These are phyloP conservation scores for Eulemur mongoz DNA, from an alignment of 2,797 vertebrate genomes.

Conservation along the genomic window DNA sequence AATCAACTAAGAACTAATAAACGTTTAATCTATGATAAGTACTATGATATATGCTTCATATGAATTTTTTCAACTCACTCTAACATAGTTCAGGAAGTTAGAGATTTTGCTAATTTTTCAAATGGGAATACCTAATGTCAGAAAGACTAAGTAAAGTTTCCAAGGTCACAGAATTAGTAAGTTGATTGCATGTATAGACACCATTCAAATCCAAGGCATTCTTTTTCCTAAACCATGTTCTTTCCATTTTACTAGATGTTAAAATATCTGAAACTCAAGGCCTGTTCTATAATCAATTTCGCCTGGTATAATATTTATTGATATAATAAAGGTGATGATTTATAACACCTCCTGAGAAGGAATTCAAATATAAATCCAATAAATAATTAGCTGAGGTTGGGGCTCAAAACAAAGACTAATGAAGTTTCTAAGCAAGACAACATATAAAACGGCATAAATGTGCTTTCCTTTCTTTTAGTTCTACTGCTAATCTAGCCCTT, in stretches of 20 bases:
- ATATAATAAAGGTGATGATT: background rate
- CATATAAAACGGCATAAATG: background rate
- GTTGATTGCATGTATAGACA: no score
- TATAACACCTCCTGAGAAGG: background rate
- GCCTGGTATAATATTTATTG: background rate
- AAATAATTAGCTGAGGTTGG: background rate
- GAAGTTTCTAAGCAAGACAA: background rate
- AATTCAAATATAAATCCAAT: conserved; percentile 24
- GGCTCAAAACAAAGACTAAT: background rate
- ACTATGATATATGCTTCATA: background rate
- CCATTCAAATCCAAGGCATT: background rate
- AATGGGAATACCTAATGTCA: background rate
- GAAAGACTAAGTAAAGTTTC: background rate
- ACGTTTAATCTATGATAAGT: background rate
- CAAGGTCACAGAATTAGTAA: background rate
- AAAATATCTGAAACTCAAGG: background rate
- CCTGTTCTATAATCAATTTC: background rate
- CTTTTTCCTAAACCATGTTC: background rate
- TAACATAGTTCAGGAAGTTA: background rate
- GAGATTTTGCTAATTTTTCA: background rate
- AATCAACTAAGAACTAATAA: background rate
- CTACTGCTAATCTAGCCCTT: background rate
- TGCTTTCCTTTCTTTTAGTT: background rate
- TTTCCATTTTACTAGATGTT: background rate
- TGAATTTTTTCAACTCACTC: background rate